phyloP scores from a whole-genome alignment of 2,888 invertebrate genomes.

The Volucella bombylans region DNA sequence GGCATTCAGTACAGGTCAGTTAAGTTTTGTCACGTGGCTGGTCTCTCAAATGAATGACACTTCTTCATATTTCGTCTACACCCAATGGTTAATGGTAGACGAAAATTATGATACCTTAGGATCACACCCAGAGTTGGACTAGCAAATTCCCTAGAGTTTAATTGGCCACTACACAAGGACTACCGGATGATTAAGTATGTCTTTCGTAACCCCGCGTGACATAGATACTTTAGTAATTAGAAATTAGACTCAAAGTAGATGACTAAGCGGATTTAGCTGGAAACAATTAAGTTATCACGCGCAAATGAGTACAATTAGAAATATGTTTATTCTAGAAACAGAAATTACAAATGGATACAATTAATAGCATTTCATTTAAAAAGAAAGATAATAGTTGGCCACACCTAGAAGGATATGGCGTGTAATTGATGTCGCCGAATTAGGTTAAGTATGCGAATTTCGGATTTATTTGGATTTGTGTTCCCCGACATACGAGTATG shows the following conservation, averaged over 20 bases:
- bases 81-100: neutral
- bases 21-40: conserved; percentile 7
- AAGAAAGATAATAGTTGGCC: too few relatives aligned
- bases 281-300: conserved; percentile 33
- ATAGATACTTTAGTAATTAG: neutral
- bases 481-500: too few relatives aligned
- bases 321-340: conserved; percentile 5
- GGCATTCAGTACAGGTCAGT: conserved; percentile 21
- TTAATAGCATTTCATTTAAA: too few relatives aligned
- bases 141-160: conserved; percentile 3
- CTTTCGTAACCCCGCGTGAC: neutral
- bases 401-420: too few relatives aligned
- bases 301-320: conserved; percentile 20
- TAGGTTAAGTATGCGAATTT: too few relatives aligned
- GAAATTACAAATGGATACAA: too few relatives aligned
- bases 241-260: neutral
- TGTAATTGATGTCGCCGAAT: too few relatives aligned
- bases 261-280: neutral
- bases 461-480: too few relatives aligned
- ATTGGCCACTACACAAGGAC: conserved; percentile 1
- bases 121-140: conserved; percentile 25
- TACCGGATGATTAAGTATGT: neutral
- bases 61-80: neutral
- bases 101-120: neutral
- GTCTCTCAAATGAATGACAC: neutral